Base-by-base conservation (phyloP, 2,797 vertebrate genomes). In the Phalloptychus januarius region DNA sequence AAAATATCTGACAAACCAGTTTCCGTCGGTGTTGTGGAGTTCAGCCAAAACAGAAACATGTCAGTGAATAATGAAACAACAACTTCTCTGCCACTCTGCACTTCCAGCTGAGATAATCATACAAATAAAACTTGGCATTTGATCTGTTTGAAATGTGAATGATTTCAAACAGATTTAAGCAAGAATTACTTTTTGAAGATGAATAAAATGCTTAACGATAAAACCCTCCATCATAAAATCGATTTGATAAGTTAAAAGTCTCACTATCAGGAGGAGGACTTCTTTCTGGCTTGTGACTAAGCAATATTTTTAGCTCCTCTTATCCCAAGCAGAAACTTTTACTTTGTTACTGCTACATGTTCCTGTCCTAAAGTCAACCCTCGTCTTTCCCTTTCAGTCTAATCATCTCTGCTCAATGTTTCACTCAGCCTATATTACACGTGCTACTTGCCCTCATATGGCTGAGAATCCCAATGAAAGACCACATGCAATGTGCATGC, bases 401-500 rank as follows among this genome's bases (percentile, higher is more conserved):
- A 86, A 92, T 85, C 78, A 86, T 90, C 88, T 90, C 81, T 82
- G 54, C 80, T 89, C 71, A 20, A 71, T 61, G 79, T 63, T 77
- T 79, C 71, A 73, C 71, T 31, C 45, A 71, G 79, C 84, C 58
- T 38, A 67, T 20, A 40, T 67, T 8, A 67, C 72, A 76, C 73
- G 76, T 40, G 63, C 81, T 82, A 75, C 76, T n/a, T 80, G 79
- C 75, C 82, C 77, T 45, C 75, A 79, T 81, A 79, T 82, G 72
- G 75, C 79, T 75, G 83, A 77, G 71, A 73, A 91, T 89, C 84
- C 91, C 85, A 87, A 81, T 75, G 76, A 89, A 85, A 88, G 84
- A 93, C 86, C 86, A 87, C 81, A 72, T 76, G 81, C 84, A 89
- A 86, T 82, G 80, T 86, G 75, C 69, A 78, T 89, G 88, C 76